Conservation (phyloP, 1,140 invertebrate species). For the Tribolium castaneum region DNA sequence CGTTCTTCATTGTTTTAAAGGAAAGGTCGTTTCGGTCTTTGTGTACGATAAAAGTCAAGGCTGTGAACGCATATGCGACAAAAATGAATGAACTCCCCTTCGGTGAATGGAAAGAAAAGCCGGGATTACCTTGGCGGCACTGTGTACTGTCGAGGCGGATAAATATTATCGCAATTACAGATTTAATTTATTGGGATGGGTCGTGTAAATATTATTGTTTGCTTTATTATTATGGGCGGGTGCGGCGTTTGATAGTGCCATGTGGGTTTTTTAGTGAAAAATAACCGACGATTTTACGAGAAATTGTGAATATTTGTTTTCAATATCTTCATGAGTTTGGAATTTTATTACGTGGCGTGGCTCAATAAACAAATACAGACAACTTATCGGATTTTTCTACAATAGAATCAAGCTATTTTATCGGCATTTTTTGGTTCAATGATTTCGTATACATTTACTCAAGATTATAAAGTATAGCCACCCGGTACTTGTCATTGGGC, state of each 20-base stretch:
- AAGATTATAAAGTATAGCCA: no score
- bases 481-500: no score
- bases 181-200: constrained; percentile 16
- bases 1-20: background rate
- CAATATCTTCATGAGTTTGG: no score
- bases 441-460: no score
- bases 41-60: constrained; percentile 17
- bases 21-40: constrained; percentile 18
- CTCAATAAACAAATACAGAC: no score
- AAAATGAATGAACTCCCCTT: constrained; percentile 12
- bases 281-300: no score
- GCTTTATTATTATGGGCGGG: background rate
- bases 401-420: no score
- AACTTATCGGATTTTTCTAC: no score
- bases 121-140: background rate
- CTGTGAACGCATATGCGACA: background rate
- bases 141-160: background rate
- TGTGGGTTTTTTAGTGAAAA: background rate
- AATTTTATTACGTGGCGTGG: no score
- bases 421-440: no score
- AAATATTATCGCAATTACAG: constrained; percentile 24
- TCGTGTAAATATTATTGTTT: constrained; percentile 21
- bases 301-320: no score
- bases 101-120: background rate
- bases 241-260: background rate